A percentile compares a stretch with the other conserved stretches of the same genome.
phyloP scores from a whole-genome alignment of 2,888 invertebrate genomes.

The Sepioteuthis lessoniana region DNA sequence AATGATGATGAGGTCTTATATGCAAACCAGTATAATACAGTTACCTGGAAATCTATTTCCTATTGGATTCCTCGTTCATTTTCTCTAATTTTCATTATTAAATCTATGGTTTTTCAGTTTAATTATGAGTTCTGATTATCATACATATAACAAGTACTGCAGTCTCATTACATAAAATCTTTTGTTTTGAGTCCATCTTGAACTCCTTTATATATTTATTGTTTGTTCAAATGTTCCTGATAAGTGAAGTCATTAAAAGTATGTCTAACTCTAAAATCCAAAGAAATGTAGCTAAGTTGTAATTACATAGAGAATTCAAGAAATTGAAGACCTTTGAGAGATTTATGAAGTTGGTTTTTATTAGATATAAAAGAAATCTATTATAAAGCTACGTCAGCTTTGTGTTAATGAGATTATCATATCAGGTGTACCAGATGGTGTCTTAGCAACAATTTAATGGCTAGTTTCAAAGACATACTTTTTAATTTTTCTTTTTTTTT shows the following conservation, averaged over 20 bases:
- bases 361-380: background rate
- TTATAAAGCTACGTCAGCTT: conserved; percentile 50
- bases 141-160: too few species aligned
- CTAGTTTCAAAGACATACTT: background rate
- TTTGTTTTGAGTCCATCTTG: too few species aligned
- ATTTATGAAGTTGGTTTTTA: background rate
- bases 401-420: background rate
- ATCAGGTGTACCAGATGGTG: background rate
- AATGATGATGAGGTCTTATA: too few species aligned
- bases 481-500: background rate
- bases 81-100: too few species aligned
- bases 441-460: background rate
- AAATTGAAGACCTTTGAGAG: background rate
- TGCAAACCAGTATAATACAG: too few species aligned
- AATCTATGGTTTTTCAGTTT: too few species aligned
- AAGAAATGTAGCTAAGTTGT: background rate
- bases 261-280: background rate
- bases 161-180: too few species aligned
- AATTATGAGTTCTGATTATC: too few species aligned
- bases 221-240: too few species aligned
- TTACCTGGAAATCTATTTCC: too few species aligned
- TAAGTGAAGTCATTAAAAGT: background rate
- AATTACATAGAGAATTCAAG: background rate
- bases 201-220: too few species aligned
- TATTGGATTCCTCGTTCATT: too few species aligned